Conservation (phyloP, 2,888 invertebrate species). For the Amphipoea oculea region DNA sequence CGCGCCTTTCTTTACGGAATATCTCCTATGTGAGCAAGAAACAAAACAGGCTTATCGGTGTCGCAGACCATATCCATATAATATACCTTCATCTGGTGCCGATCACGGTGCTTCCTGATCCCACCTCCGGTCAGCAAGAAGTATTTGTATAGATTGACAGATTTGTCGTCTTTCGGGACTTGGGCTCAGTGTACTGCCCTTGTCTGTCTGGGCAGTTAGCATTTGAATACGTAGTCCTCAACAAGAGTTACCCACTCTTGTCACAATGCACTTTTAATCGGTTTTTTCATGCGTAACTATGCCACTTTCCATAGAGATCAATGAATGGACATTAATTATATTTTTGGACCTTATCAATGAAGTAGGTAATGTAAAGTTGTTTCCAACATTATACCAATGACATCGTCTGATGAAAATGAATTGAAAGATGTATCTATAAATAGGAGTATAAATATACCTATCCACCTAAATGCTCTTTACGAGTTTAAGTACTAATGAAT, state of each 20-base stretch:
- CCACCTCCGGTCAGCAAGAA: background rate
- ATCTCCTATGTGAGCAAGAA: background rate
- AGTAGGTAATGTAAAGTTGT: background rate
- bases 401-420: background rate
- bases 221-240: background rate
- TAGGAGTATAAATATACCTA: background rate
- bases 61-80: background rate
- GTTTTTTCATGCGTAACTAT: background rate
- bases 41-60: background rate
- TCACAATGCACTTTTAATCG: background rate
- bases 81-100: background rate
- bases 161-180: background rate
- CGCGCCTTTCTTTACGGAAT: no score
- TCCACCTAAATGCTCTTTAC: background rate
- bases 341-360: background rate
- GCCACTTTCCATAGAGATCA: background rate
- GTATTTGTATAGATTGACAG: background rate
- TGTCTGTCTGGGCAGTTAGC: background rate
- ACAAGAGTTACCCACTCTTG: background rate
- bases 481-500: background rate
- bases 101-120: background rate
- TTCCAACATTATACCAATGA: background rate
- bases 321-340: background rate
- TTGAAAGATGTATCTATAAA: background rate
- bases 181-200: no score